Base-by-base conservation (phyloP, 2,113 vertebrate genomes). In the Labrus mixtus region DNA sequence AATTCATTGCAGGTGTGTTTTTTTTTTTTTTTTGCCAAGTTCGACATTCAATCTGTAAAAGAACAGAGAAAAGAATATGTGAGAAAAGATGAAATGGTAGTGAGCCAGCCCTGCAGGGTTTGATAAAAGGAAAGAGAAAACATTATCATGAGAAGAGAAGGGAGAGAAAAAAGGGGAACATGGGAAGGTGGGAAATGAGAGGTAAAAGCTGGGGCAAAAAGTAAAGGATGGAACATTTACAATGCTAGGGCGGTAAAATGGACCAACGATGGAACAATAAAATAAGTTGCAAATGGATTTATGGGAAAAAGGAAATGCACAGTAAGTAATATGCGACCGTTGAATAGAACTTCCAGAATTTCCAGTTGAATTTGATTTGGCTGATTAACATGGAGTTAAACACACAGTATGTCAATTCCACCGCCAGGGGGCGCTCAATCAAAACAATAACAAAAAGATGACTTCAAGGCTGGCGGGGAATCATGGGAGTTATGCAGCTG, bases 101-200 rank as follows among this genome's bases (percentile, higher is more conserved):
- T 22, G 53, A 77, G 41, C 10, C 20, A 75, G 58, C 67, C 79
- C 60, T 54, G 13, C 62, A 69, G 54, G 50, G 43, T 17, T 43
- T 60, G 55, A 62, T 76, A 69, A 74, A 77, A 82, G 60, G 25
- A 76, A 76, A 56, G 36, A 51, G 55, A 29, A 33, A 73, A 76
- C 45, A 50, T 60, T 64, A 81, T 68, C 61, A 60, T 61, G 16
- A 58, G 48, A 9, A 43, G 48, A 78, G 54, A 61, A 57, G 58
- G 10, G 11, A 1, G 15, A 9, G n/a, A 41, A 10, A 0, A 17
- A 9, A 17, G 41, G 23, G 13, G 19, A 51, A 51, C 25, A 59
- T 4, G 23, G 25, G 43, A 46, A 17, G 56, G 56, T 20, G 17
- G 53, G 33, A 48, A 63, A 71, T 77, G 54, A 63, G 56, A 75